phyloP scores from a whole-genome alignment of 1,140 invertebrate species.

The Mactra quadrangularis region DNA sequence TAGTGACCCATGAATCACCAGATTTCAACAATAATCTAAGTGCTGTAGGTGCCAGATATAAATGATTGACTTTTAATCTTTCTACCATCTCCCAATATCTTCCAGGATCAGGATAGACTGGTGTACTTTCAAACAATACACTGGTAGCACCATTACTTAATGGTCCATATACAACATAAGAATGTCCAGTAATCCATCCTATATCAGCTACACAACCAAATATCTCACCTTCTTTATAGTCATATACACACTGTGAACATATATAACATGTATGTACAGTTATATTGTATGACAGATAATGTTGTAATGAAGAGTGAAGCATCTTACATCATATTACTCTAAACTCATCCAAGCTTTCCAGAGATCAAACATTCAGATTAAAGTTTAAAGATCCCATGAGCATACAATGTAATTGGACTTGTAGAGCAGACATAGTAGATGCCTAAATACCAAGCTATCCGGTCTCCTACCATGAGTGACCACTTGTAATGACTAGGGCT shows the following conservation, averaged over 20 bases:
- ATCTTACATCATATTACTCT: too few species aligned
- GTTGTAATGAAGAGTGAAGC: too few species aligned
- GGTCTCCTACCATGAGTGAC: too few species aligned
- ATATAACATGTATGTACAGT: not conserved
- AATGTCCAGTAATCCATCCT: slow-evolving; percentile 87
- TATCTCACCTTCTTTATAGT: slow-evolving; percentile 84
- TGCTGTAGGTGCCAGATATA: slow-evolving; percentile 86
- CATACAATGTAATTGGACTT: too few species aligned
- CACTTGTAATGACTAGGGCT: too few species aligned
- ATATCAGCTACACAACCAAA: slow-evolving; percentile 87
- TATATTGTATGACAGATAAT: too few species aligned
- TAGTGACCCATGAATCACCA: slow-evolving; percentile 89
- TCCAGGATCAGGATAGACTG: slow-evolving; percentile 86
- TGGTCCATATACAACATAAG: slow-evolving; percentile 86
- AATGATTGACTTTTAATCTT: slow-evolving; percentile 85
- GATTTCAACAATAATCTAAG: slow-evolving; percentile 86
- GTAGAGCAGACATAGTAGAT: too few species aligned
- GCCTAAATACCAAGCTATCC: too few species aligned
- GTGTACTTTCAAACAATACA: slow-evolving; percentile 86
- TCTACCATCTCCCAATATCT: slow-evolving; percentile 86
- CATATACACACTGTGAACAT: slow-evolving; percentile 83
- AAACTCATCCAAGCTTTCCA: too few species aligned
- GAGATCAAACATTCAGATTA: too few species aligned
- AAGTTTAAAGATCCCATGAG: too few species aligned
- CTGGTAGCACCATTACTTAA: slow-evolving; percentile 86